Conservation (phyloP, 2,888 invertebrate genomes). For the Nebria salina region DNA sequence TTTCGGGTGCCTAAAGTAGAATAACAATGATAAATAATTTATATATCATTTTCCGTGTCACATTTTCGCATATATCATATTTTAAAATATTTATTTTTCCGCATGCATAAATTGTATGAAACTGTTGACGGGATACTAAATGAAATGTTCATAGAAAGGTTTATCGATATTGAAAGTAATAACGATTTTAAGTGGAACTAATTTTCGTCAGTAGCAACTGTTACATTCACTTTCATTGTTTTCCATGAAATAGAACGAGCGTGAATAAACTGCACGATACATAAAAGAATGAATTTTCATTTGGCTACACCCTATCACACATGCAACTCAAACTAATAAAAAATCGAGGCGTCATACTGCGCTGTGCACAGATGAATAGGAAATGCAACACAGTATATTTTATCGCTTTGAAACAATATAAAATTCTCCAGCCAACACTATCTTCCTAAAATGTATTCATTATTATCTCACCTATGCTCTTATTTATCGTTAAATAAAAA, state of each 20-base stretch:
- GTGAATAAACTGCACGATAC: not conserved
- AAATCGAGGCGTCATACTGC: not conserved
- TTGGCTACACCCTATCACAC: not conserved
- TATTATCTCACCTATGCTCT: no score
- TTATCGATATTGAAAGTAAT: constrained; percentile 30
- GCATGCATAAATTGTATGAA: no score
- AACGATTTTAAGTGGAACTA: constrained; percentile 30
- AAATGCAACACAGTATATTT: not conserved
- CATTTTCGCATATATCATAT: no score
- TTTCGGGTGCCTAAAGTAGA: no score
- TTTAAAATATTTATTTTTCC: no score
- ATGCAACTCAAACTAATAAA: constrained; percentile 3
- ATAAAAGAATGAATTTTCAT: not conserved
- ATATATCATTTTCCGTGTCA: no score
- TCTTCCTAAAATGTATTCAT: no score
- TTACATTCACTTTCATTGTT: constrained; percentile 11
- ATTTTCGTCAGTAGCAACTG: constrained; percentile 20
- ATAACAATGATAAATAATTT: no score
- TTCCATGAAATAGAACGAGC: not conserved
- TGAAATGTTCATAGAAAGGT: constrained; percentile 20
- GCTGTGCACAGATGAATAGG: not conserved
- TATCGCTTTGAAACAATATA: no score
- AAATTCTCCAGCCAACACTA: no score
- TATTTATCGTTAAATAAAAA: no score
- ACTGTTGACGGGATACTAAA: no score